Conservation (phyloP, 1,140 invertebrate genomes). For the Diorhabda carinulata region DNA sequence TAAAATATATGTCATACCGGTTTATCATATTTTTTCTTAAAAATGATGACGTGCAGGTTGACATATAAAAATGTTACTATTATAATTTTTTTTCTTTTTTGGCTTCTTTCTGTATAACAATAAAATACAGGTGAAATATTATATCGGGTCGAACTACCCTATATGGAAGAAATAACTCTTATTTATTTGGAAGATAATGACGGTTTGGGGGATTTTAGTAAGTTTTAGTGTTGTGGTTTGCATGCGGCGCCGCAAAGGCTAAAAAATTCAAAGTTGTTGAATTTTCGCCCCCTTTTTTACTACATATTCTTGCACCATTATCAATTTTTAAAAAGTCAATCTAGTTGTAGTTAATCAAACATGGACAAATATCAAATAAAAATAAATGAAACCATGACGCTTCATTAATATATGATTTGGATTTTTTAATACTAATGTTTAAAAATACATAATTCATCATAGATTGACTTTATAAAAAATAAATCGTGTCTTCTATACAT, state of each 20-base stretch:
- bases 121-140: constrained; percentile 79
- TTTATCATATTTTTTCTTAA: too few species aligned
- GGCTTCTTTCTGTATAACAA: constrained; percentile 59
- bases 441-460: too few species aligned
- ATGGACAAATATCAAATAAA: too few species aligned
- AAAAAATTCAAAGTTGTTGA: neutral
- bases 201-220: constrained; percentile 62
- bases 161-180: constrained; percentile 85
- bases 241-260: constrained; percentile 35
- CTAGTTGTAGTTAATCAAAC: too few species aligned
- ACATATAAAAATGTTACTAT: constrained; percentile 37
- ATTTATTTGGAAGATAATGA: constrained; percentile 80
- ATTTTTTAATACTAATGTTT: too few species aligned
- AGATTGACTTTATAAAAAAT: too few species aligned
- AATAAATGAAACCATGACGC: too few species aligned
- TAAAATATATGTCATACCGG: too few species aligned
- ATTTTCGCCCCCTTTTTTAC: constrained; percentile 1
- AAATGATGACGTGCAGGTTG: neutral
- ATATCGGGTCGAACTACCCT: constrained; percentile 83
- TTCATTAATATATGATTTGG: too few species aligned
- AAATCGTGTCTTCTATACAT: too few species aligned
- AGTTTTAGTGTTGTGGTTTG: constrained; percentile 55
- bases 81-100: constrained; percentile 49
- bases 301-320: neutral
- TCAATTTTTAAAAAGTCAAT: neutral